Conservation (phyloP, 1,140 invertebrate genomes). For the Drosophila parvula region DNA sequence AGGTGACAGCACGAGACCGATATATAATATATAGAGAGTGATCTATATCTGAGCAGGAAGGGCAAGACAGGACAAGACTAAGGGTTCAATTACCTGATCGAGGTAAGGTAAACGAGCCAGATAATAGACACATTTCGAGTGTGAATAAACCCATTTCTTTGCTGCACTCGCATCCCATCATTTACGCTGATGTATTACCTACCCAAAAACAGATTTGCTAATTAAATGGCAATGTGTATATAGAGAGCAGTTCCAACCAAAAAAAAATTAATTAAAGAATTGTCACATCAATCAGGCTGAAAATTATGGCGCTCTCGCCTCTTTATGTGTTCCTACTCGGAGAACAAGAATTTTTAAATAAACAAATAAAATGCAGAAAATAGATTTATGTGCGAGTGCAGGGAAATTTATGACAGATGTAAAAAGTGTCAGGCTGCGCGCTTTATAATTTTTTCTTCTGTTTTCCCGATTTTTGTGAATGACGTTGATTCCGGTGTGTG, state of each 20-base stretch:
- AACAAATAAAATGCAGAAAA: slow-evolving; percentile 81
- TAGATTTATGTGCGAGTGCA: slow-evolving; percentile 70
- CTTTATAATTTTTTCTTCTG: slow-evolving; percentile 33
- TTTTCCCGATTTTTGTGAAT: slow-evolving; percentile 25
- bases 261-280: slow-evolving; percentile 77
- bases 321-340: slow-evolving; percentile 16
- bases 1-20: slow-evolving; percentile 11
- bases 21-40: neutral
- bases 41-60: slow-evolving; percentile 34
- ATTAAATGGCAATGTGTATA: slow-evolving; percentile 53
- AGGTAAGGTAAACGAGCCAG: slow-evolving; percentile 56
- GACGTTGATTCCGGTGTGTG: slow-evolving; percentile 28
- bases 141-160: slow-evolving; percentile 68
- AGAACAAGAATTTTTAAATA: slow-evolving; percentile 71
- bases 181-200: slow-evolving; percentile 76
- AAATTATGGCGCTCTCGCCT: slow-evolving; percentile 57
- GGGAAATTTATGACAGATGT: slow-evolving; percentile 77
- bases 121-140: slow-evolving; percentile 37
- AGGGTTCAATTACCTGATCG: slow-evolving; percentile 48
- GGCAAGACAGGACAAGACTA: slow-evolving; percentile 21
- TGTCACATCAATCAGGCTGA: slow-evolving; percentile 77
- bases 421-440: slow-evolving; percentile 65
- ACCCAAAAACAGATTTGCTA: slow-evolving; percentile 62
- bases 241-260: slow-evolving; percentile 34
- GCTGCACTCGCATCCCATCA: slow-evolving; percentile 52